Evolutionary conservation across 2,888 invertebrate species (phyloP), one percentile per base, ranked within the genome.

Genomic region (Stramonita haemastoma): DNA sequence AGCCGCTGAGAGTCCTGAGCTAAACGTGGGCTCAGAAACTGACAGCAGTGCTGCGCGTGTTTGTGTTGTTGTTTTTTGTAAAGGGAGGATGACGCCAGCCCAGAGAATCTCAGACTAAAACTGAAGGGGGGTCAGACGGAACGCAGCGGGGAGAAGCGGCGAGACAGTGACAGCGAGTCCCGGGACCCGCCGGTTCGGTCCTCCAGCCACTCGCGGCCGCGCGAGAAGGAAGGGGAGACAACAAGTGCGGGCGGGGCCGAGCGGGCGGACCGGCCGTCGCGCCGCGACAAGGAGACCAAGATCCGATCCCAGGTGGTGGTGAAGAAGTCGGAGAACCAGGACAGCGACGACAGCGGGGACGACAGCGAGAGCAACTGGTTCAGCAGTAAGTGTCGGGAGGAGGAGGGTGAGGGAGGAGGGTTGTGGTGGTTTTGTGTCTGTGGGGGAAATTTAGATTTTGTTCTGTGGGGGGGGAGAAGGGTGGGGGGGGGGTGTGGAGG

Each of bases 21-120:
- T n/a, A n/a, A n/a, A n/a, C n/a, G n/a, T n/a, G n/a, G n/a, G n/a
- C n/a, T n/a, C n/a, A n/a, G n/a, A n/a, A n/a, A n/a, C n/a, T n/a
- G n/a, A n/a, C n/a, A n/a, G n/a, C n/a, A n/a, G n/a, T n/a, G n/a
- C n/a, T n/a, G n/a, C n/a, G n/a, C n/a, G n/a, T 46, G 46, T 46
- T 46, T 29, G 36, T n/a, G 32, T 19, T 57, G 19, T 29, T 81
- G 60, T 13, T 17, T 57, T 8, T 13, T 13, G 6, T n/a, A 84
- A 83, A 92, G 92, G 77, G 89, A 92, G 84, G 92, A 91, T 34
- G 93, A 93, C 79, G 92, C 93, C 13, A 93, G 93, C 86, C 92
- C 93, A 19, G 94, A 94, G 70, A 93, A 94, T 85, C 91, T 93
- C 26, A 91, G 93, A 36, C 90, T 93, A 29, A 93, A 93, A 57